Evolutionary conservation across 1,140 invertebrate species (phyloP).

Genomic region (Oryctes rhinoceros): DNA sequence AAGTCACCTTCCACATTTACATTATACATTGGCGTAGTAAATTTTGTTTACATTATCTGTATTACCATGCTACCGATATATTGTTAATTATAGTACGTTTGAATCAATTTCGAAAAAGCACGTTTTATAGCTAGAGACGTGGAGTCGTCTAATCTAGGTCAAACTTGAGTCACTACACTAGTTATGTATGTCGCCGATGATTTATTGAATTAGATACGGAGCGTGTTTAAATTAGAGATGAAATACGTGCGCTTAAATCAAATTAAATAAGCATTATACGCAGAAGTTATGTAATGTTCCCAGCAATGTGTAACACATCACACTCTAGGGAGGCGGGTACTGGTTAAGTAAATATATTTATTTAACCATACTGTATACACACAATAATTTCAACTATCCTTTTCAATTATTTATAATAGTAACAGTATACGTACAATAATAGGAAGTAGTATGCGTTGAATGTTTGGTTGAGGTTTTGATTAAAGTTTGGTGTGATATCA

Average conservation of each 20-base stretch:
- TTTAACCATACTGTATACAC: no score
- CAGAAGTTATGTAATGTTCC: slow-evolving; percentile 5
- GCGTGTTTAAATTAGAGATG: slow-evolving; percentile 30
- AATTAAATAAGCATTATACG: slow-evolving; percentile 20
- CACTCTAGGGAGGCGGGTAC: neutral
- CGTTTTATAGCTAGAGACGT: neutral
- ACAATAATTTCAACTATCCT: no score
- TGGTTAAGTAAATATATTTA: slow-evolving; percentile 5
- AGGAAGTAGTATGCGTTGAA: no score
- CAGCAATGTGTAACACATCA: neutral
- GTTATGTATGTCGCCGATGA: slow-evolving; percentile 17
- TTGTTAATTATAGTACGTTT: neutral
- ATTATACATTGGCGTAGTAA: neutral
- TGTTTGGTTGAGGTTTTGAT: no score
- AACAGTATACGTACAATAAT: no score
- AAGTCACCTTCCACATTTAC: no score
- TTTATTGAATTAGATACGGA: slow-evolving; percentile 35
- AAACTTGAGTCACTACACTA: slow-evolving; percentile 23
- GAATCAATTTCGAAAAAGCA: neutral
- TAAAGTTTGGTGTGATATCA: no score
- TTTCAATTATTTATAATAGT: neutral
- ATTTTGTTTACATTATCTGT: neutral
- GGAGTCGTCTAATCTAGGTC: slow-evolving; percentile 30
- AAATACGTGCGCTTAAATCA: slow-evolving; percentile 23
- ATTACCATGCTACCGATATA: neutral